Evolutionary conservation across 1,140 invertebrate genomes (phyloP).

Genomic region (Polypedilum pembai): DNA sequence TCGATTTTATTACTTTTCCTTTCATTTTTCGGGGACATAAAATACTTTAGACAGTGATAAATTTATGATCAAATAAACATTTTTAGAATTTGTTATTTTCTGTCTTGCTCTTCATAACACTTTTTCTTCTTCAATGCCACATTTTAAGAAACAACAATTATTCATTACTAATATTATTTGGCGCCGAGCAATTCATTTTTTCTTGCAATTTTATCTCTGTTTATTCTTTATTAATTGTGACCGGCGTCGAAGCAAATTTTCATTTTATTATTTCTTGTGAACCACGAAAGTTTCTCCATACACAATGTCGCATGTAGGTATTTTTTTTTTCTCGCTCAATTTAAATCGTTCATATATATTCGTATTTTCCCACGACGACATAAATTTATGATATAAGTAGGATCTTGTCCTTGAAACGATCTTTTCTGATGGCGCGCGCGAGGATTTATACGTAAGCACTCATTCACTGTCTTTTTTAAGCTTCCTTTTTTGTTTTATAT

Average conservation of each 20-base stretch:
- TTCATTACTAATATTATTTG: not conserved
- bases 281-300: too few relatives aligned
- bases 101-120: too few relatives aligned
- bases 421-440: not conserved
- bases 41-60: not conserved
- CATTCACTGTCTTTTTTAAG: not conserved
- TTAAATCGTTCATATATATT: not conserved
- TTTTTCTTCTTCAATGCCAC: too few relatives aligned
- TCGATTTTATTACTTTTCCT: slow-evolving; percentile 8
- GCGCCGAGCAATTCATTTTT: slow-evolving; percentile 10
- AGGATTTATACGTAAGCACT: not conserved
- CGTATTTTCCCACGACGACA: not conserved
- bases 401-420: not conserved
- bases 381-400: slow-evolving; percentile 2
- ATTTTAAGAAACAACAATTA: not conserved
- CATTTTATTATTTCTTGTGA: too few relatives aligned
- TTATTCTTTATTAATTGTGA: not conserved
- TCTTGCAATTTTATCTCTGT: not conserved
- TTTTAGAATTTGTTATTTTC: too few relatives aligned
- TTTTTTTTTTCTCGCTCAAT: not conserved
- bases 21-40: not conserved
- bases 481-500: not conserved
- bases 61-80: too few relatives aligned
- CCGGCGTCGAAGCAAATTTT: not conserved
- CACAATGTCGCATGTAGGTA: not conserved